These are phyloP conservation scores for human DNA, from an alignment of 2,113 vertebrate genomes.

Conservation along the genomic window GRCh38 chr2:59816001-59816500, in stretches of 20 bases:
- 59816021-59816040: neutral
- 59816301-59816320: conserved; percentile 76
- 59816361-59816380: conserved; percentile 80
- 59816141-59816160: conserved; percentile 56
- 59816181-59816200: conserved; percentile 63
- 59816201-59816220: conserved; percentile 71
- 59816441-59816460: conserved; percentile 84
- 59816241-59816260: conserved; percentile 64
- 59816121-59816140: neutral
- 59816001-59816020: neutral
- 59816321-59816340: conserved; percentile 77
- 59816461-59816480: conserved; percentile 83
- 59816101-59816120: conserved; percentile 36
- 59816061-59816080: neutral
- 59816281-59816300: conserved; percentile 71
- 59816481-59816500: conserved; percentile 84
- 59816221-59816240: conserved; percentile 66
- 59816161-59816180: conserved; percentile 58
- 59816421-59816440: conserved; percentile 84
- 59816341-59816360: conserved; percentile 73
- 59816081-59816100: neutral
- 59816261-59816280: conserved; percentile 83
- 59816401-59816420: conserved; percentile 82
- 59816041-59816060: neutral
- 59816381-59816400: conserved; percentile 81